A percentile compares a stretch with the other conserved stretches of the same genome.
Evolutionary conservation across 2,113 vertebrate species (phyloP).

Genomic region (Pipra filicauda): DNA sequence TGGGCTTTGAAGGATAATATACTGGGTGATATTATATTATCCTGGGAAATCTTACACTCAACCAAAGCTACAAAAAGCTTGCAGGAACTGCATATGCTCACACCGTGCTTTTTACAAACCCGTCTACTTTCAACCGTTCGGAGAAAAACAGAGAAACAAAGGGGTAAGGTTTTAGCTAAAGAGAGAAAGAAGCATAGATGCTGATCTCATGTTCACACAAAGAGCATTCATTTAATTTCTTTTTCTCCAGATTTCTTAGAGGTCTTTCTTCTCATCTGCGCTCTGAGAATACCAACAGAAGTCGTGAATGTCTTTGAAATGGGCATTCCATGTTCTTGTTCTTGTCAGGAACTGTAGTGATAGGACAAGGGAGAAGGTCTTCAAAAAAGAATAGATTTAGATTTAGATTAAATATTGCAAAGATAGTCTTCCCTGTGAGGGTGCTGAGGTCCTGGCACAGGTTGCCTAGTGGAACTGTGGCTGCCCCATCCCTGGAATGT

Average conservation of each 20-base stretch:
- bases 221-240: not conserved
- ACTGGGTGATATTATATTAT: not conserved
- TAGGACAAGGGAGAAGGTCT: not conserved
- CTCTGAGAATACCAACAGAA: not conserved
- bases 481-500: not conserved
- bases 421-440: not conserved
- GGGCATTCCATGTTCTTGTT: not conserved
- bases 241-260: not conserved
- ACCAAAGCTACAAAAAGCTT: not conserved
- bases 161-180: not conserved
- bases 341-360: not conserved
- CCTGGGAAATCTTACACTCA: not conserved
- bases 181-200: not conserved
- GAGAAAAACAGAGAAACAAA: not conserved
- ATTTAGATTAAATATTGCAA: not conserved
- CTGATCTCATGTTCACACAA: not conserved
- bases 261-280: not conserved
- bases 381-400: not conserved
- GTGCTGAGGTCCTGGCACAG: not conserved
- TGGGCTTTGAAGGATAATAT: not conserved
- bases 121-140: fast-evolving
- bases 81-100: not conserved
- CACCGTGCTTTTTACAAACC: not conserved
- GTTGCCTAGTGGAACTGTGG: not conserved
- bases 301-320: not conserved